phyloP scores from a whole-genome alignment of 2,888 invertebrate genomes.

The Sinodicranocentrus sp. region DNA sequence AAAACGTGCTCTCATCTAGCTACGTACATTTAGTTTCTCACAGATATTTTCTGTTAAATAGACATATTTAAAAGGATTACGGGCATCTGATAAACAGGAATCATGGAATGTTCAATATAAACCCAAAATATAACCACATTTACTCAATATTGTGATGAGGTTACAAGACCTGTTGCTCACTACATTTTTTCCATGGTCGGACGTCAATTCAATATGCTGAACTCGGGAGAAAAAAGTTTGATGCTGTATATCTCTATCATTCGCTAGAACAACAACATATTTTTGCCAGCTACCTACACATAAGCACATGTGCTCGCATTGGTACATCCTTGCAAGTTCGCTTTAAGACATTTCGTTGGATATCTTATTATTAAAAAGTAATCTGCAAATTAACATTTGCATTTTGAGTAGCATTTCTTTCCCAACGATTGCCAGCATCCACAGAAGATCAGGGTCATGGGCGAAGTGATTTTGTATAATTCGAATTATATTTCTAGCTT shows the following conservation, averaged over 20 bases:
- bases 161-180: constrained; percentile 36
- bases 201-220: no score
- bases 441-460: constrained; percentile 44
- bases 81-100: constrained; percentile 36
- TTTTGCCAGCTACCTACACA: neutral
- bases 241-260: no score
- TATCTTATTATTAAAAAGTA: neutral
- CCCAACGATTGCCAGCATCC: neutral
- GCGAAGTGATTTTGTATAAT: no score
- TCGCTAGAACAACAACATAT: no score
- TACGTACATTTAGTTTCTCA: no score
- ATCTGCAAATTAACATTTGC: constrained; percentile 26
- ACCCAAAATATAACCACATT: neutral
- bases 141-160: neutral
- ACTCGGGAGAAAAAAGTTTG: no score
- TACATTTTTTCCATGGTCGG: constrained; percentile 2
- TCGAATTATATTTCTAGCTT: no score
- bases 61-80: constrained; percentile 38
- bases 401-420: neutral
- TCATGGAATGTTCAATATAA: constrained; percentile 34
- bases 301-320: neutral
- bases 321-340: neutral
- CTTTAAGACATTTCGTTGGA: neutral
- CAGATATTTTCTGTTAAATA: neutral
- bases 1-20: no score